phyloP scores from a whole-genome alignment of 2,888 invertebrate genomes.

The Platycheirus albimanus region DNA sequence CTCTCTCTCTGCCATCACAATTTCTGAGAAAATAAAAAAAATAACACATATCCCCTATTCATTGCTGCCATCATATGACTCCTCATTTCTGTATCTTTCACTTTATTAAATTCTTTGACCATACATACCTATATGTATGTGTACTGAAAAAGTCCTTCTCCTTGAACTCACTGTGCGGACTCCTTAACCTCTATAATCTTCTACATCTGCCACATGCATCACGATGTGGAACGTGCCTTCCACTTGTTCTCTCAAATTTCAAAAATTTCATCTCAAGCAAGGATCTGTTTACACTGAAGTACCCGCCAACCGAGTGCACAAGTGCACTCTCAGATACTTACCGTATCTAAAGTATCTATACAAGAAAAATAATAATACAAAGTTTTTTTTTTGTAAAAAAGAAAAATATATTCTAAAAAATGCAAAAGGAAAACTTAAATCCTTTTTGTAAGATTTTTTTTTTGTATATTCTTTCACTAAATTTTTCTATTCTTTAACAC shows the following conservation, averaged over 20 bases:
- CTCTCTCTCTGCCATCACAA: no score
- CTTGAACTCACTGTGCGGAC: constrained; percentile 20
- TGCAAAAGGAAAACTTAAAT: constrained; percentile 4
- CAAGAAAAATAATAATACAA: constrained; percentile 27
- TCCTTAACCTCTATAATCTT: constrained; percentile 31
- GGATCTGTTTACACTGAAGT: constrained; percentile 66
- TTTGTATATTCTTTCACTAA: constrained; percentile 20
- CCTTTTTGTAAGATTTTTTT: constrained; percentile 3
- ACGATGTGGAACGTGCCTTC: constrained; percentile 37
- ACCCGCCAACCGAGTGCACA: constrained; percentile 68
- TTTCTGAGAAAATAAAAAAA: no score
- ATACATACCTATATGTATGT: not conserved
- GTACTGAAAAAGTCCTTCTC: constrained; percentile 11
- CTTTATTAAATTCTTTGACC: constrained; percentile 2
- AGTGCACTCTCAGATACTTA: constrained; percentile 65
- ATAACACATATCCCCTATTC: no score
- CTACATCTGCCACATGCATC: constrained; percentile 3
- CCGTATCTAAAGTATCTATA: constrained; percentile 44
- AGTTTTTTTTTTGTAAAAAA: not conserved
- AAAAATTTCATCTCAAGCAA: constrained; percentile 40
- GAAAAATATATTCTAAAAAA: constrained; percentile 10
- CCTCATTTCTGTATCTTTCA: no score
- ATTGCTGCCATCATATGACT: no score
- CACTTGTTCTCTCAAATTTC: constrained; percentile 14
- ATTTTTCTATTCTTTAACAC: constrained; percentile 26